phyloP scores from a whole-genome alignment of 2,888 invertebrate genomes.

The Drosophila prostipennis region DNA sequence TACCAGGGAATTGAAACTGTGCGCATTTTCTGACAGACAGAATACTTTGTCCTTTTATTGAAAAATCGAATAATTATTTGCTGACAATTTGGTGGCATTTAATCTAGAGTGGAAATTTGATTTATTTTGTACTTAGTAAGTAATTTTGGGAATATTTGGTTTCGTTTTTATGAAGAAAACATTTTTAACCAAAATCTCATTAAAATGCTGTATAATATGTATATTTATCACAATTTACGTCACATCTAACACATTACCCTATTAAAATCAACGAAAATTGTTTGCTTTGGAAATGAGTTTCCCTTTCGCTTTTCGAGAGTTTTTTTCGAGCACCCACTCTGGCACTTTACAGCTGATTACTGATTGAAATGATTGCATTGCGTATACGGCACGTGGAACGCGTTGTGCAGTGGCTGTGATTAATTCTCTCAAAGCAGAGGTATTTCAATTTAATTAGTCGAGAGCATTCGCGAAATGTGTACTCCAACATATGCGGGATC shows the following conservation, averaged over 20 bases:
- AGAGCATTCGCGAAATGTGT: constrained; percentile 5
- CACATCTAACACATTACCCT: neutral
- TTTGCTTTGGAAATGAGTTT: constrained; percentile 7
- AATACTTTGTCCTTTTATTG: neutral
- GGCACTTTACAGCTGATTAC: constrained; percentile 58
- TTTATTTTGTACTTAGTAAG: no score
- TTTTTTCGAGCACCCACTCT: constrained; percentile 11
- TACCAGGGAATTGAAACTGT: neutral
- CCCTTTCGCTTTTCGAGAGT: neutral
- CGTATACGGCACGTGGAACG: constrained; percentile 43
- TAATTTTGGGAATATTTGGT: no score
- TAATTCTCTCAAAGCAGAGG: constrained; percentile 37
- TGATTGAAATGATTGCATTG: constrained; percentile 41
- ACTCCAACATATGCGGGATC: constrained; percentile 19
- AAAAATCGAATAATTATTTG: neutral
- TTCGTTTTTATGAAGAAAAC: no score
- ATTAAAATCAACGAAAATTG: neutral
- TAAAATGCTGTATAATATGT: neutral
- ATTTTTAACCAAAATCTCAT: neutral
- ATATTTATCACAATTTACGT: neutral
- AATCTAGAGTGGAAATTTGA: no score
- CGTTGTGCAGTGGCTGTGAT: constrained; percentile 24
- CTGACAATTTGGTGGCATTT: no score
- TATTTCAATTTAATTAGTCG: constrained; percentile 56
- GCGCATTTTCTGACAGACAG: neutral